phyloP scores from a whole-genome alignment of 2,113 vertebrate species.

The Noturus placidus region DNA sequence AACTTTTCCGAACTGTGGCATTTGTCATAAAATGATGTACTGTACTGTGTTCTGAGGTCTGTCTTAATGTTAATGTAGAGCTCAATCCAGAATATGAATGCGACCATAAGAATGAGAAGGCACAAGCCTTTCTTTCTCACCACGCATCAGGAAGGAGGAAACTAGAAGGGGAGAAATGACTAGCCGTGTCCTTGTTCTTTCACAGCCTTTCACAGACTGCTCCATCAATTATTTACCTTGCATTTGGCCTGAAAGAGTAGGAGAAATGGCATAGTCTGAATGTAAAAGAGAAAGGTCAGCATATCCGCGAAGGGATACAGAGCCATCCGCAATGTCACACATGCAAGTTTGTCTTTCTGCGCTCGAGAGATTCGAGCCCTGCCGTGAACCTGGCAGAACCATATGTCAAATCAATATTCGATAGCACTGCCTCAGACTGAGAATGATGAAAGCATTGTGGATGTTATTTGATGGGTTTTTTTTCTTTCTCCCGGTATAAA shows the following conservation, averaged over 20 bases:
- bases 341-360: conserved; percentile 8
- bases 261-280: conserved; percentile 68
- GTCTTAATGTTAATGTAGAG: background rate
- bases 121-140: background rate
- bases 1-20: background rate
- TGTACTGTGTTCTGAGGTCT: background rate
- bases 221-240: conserved; percentile 53
- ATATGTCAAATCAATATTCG: conserved; percentile 38
- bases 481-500: background rate
- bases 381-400: conserved; percentile 22
- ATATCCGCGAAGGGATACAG: conserved; percentile 10
- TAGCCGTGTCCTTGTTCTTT: conserved; percentile 32
- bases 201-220: conserved; percentile 32
- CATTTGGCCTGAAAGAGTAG: conserved; percentile 45
- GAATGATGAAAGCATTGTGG: background rate
- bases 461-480: background rate
- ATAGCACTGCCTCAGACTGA: background rate
- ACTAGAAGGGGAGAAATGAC: background rate
- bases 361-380: background rate
- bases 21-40: background rate
- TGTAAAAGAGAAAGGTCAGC: conserved; percentile 68
- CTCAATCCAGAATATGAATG: background rate
- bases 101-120: background rate
- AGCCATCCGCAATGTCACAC: conserved; percentile 38
- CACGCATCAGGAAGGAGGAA: background rate